phyloP scores from a whole-genome alignment of 2,888 invertebrate species.

The Melanargia galathea region DNA sequence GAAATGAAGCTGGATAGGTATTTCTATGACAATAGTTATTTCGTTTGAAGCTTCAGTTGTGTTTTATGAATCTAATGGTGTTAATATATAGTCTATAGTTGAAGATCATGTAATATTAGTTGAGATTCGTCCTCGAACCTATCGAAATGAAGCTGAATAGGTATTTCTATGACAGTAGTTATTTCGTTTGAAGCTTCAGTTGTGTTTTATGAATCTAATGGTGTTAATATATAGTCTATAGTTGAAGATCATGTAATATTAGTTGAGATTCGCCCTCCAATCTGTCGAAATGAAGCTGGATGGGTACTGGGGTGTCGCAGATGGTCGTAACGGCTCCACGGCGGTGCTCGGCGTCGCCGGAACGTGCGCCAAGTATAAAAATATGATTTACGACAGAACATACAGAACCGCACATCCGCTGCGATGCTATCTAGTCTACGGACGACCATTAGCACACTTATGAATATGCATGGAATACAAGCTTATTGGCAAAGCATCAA shows the following conservation, averaged over 20 bases:
- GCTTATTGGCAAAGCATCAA: slow-evolving; percentile 24
- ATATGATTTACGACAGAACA: slow-evolving; percentile 69
- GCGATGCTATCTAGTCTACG: slow-evolving; percentile 51
- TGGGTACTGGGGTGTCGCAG: slow-evolving; percentile 75
- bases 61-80: too few species aligned
- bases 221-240: neutral
- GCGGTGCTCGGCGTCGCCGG: slow-evolving; percentile 51
- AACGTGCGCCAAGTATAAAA: slow-evolving; percentile 72
- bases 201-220: too few species aligned
- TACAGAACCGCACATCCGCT: slow-evolving; percentile 62
- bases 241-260: slow-evolving; percentile 20
- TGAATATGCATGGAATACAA: slow-evolving; percentile 36
- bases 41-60: too few species aligned
- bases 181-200: too few species aligned
- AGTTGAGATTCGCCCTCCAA: slow-evolving; percentile 66
- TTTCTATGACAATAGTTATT: too few species aligned
- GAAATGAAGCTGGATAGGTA: too few species aligned
- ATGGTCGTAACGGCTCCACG: slow-evolving; percentile 72
- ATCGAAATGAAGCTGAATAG: slow-evolving; percentile 71
- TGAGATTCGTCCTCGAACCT: slow-evolving; percentile 69
- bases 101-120: slow-evolving; percentile 38
- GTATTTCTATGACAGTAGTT: too few species aligned
- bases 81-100: neutral
- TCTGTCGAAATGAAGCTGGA: slow-evolving; percentile 73
- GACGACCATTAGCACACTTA: slow-evolving; percentile 55